Base-by-base conservation (phyloP, 2,888 invertebrate genomes). In the Dynastes tityus region DNA sequence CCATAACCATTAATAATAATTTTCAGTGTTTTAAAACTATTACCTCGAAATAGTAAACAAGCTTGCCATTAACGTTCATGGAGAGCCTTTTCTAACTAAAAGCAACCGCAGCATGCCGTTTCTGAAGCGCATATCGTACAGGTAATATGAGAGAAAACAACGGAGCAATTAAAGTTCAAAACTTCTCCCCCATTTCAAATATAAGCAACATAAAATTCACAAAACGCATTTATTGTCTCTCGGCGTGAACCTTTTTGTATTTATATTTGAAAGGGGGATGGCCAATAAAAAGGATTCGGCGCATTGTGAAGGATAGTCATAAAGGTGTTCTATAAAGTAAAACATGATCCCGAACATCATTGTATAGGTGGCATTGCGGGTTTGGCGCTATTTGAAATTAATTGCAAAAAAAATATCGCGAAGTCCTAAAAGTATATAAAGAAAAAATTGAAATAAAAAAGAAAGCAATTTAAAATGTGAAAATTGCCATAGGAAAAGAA, bases 261-360 rank as follows among this genome's bases (percentile, higher is more conserved):
- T 71, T 77, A 77, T 77, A 77, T 77, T 77, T 71, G 68, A 77
- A 55, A 55, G 55, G 68, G 32, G 63, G 77, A 37, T 70, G 77
- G 63, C 77, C 77, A 77, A 77, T 77, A 77, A 77, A 77, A 77
- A 71, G 71, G 77, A 77, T 77, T 77, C 77, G 77, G 77, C 77
- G 77, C 77, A 77, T 53, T 70, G 71, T 27, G 8, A 55, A 45
- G 58, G 77, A 68, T 45, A 27, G 70, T 29, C 27, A 32, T 45
- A 77, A 45, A 70, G 49, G 29, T 55, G 49, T 71, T 63, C 61
- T 77, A 71, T 51, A 71, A 77, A 77, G 70, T 61, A 55, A 45
- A 71, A 70, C 63, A 71, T 77, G 70, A 77, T 77, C 77, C 70
- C 37, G 49, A 55, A 37, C 29, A 37, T 40, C 49, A 32, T 9